Evolutionary conservation across 2,797 vertebrate species (phyloP), one percentile per base, ranked within the genome.

Genomic region (Manis javanica): DNA sequence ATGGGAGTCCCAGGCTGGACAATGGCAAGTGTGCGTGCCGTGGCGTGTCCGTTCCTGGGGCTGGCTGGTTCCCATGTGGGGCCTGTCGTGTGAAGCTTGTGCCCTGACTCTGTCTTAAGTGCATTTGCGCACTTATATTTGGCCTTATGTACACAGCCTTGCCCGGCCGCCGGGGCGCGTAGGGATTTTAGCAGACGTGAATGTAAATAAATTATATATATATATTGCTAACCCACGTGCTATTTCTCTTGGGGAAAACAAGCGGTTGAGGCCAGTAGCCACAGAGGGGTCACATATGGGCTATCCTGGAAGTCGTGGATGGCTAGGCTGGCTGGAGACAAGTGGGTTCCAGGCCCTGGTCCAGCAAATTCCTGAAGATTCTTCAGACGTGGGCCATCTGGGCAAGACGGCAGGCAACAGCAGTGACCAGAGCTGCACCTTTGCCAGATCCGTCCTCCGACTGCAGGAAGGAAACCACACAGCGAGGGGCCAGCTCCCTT

Each of bases 141-240:
- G 99, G 99, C 99, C 99, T 99, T 99, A 99, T 99, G 98, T 99
- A 99, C 98, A 99, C 98, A 98, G 97, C 97, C 98, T 98, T 98
- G 98, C 97, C 98, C 97, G 97, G 98, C 98, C 98, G 98, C 94
- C 97, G 98, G 98, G 98, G 98, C 99, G 98, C 99, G 98, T 99
- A 99, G 99, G 99, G 99, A 99, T 99, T 99, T 99, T 99, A 99
- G 99, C 99, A 99, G 99, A 99, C 99, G 99, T 99, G 99, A 99
- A 99, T 99, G 99, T 99, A 99, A 99, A 99, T 99, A 99, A 99
- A 99, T 99, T 99, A 99, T 99, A 99, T 99, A 99, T 99, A 98
- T 98, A 98, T 98, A 98, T 98, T 98, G 98, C 97, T 98, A 98
- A 98, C 93, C 93, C 19, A 24, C 83, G 94, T 96, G 90, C 82